Evolutionary conservation across 1,140 invertebrate genomes (phyloP).

Genomic region (Andricus grossulariae): DNA sequence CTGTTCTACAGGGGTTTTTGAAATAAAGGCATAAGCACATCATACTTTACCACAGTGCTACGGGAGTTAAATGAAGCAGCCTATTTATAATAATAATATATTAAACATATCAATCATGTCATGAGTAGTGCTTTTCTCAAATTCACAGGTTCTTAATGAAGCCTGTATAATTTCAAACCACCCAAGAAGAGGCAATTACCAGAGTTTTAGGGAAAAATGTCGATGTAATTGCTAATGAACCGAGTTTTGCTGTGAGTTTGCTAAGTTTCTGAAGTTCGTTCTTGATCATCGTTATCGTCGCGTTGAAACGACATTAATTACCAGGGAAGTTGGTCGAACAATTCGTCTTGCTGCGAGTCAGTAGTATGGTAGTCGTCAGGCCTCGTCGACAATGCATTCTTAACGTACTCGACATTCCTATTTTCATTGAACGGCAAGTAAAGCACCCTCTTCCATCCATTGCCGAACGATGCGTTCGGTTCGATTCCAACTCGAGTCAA

Average conservation of each 20-base stretch:
- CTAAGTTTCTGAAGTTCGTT: neutral
- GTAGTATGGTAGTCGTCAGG: neutral
- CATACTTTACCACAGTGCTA: no score
- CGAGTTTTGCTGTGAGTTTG: neutral
- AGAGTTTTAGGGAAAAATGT: slow-evolving; percentile 34
- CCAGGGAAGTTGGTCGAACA: slow-evolving; percentile 50
- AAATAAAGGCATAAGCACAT: no score
- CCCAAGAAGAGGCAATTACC: slow-evolving; percentile 31
- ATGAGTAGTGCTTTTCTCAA: no score
- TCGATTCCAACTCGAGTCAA: slow-evolving; percentile 30
- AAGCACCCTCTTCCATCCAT: slow-evolving; percentile 39
- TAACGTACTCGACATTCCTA: slow-evolving; percentile 48
- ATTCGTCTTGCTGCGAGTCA: slow-evolving; percentile 43
- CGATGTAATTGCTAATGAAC: slow-evolving; percentile 6
- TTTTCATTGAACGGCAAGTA: slow-evolving; percentile 49
- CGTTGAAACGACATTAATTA: slow-evolving; percentile 51
- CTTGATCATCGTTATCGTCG: slow-evolving; percentile 25
- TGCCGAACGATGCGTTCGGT: slow-evolving; percentile 37
- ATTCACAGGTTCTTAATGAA: no score
- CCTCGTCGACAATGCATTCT: slow-evolving; percentile 43
- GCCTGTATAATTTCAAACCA: no score
- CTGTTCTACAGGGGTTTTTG: no score
- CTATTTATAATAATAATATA: no score
- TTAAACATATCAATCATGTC: no score
- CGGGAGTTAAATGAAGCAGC: no score